Percentiles rank a stretch among this genome's conserved stretches.
phyloP scores from a whole-genome alignment of 2,113 vertebrate genomes.

The Heliornis fulica region DNA sequence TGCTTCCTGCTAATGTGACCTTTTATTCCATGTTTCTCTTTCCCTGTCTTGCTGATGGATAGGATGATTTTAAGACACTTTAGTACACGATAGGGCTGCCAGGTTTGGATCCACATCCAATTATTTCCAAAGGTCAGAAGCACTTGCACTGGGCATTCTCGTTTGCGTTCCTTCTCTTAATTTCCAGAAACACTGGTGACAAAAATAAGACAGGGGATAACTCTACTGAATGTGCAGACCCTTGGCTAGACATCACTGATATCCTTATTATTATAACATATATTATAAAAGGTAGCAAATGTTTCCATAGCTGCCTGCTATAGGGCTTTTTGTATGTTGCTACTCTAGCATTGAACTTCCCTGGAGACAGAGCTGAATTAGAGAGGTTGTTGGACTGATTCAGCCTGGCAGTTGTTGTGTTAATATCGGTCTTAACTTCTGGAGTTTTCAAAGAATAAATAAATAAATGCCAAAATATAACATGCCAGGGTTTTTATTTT shows the following conservation, averaged over 20 bases:
- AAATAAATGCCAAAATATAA: neutral
- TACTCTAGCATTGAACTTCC: neutral
- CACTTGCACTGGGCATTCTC: neutral
- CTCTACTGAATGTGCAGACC: neutral
- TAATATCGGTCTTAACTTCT: neutral
- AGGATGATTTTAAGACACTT: constrained; percentile 36
- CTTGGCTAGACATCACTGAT: neutral
- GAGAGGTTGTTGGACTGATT: neutral
- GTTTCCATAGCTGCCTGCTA: neutral
- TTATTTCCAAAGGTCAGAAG: constrained; percentile 47
- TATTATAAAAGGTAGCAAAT: neutral
- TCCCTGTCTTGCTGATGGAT: constrained; percentile 33
- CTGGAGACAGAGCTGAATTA: neutral
- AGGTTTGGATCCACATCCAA: constrained; percentile 29
- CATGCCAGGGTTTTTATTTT: neutral
- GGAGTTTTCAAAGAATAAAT: neutral
- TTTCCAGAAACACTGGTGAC: neutral
- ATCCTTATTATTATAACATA: neutral
- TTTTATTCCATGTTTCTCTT: constrained; percentile 43
- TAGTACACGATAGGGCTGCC: constrained; percentile 9
- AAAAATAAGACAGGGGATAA: neutral
- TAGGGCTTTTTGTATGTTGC: neutral
- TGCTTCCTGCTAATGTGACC: constrained; percentile 33
- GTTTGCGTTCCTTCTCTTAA: neutral
- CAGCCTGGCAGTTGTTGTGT: neutral